Evolutionary conservation across 2,797 vertebrate species (phyloP).

Genomic region (Natrix natrix): DNA sequence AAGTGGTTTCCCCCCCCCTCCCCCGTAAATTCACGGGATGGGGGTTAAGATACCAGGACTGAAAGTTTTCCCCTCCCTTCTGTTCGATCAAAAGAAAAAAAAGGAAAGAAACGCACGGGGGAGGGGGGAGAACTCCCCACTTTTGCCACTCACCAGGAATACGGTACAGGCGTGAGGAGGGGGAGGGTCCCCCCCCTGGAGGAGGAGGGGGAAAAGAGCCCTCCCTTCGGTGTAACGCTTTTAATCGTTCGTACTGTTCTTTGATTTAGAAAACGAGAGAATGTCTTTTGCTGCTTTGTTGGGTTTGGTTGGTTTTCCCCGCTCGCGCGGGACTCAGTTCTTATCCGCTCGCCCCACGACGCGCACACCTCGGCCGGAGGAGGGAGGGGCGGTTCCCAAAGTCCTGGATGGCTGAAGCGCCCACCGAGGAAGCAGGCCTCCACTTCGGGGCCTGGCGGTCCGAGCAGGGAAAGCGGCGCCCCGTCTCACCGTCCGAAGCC

Average conservation of each 20-base stretch:
- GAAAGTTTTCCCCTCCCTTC: not conserved
- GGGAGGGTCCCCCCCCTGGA: too few species aligned
- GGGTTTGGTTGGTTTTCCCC: not conserved
- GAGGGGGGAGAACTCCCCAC: not conserved
- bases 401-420: not conserved
- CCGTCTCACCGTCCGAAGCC: not conserved
- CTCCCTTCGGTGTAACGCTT: not conserved
- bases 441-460: not conserved
- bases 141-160: slow-evolving; percentile 46
- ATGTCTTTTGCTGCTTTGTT: not conserved
- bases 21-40: not conserved
- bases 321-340: not conserved
- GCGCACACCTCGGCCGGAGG: not conserved
- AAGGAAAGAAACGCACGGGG: not conserved
- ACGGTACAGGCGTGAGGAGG: slow-evolving; percentile 25
- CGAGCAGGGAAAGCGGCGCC: not conserved
- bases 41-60: not conserved
- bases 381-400: not conserved
- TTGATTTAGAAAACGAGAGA: slow-evolving; percentile 11
- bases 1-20: not conserved
- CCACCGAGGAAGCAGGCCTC: not conserved
- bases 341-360: not conserved
- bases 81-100: not conserved
- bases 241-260: not conserved
- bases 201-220: too few species aligned